These are phyloP conservation scores for Polia nebulosa DNA, from an alignment of 2,888 invertebrate genomes.

Conservation along the genomic window DNA sequence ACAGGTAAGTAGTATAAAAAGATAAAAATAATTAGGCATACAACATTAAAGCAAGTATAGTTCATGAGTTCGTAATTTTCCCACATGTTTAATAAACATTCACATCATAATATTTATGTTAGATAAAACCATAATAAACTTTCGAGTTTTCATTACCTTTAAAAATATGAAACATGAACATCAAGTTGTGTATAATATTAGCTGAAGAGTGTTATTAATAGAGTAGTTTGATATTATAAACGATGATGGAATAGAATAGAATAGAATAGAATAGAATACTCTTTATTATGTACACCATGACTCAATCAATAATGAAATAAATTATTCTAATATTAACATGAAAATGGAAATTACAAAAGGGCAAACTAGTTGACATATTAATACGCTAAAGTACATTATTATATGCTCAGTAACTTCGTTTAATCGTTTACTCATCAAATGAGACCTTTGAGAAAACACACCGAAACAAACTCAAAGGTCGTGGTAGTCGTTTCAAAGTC, in stretches of 20 bases:
- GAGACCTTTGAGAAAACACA: not conserved
- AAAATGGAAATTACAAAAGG: slow-evolving; percentile 1
- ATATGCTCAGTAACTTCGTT: slow-evolving; percentile 1
- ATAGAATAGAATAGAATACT: too few species aligned
- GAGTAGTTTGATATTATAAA: not conserved
- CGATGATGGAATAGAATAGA: not conserved
- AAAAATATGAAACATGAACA: slow-evolving; percentile 10
- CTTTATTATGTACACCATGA: too few species aligned
- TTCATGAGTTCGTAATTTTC: slow-evolving; percentile 32
- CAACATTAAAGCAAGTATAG: slow-evolving; percentile 10
- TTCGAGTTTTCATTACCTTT: slow-evolving; percentile 19
- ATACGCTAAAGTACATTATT: not conserved
- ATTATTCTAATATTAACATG: not conserved
- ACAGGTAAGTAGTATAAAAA: slow-evolving; percentile 1
- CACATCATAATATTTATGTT: slow-evolving; percentile 27
- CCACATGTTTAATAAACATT: slow-evolving; percentile 43
- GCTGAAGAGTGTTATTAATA: slow-evolving; percentile 1
- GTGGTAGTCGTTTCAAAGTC: slow-evolving; percentile 1
- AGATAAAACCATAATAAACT: slow-evolving; percentile 25
- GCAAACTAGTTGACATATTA: not conserved
- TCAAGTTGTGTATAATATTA: not conserved
- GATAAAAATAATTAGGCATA: not conserved
- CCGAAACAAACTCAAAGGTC: not conserved
- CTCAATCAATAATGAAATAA: not conserved
- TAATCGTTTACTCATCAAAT: slow-evolving; percentile 1